These are phyloP conservation scores for Centrocercus urophasianus DNA, from an alignment of 2,113 vertebrate genomes.

Conservation along the genomic window DNA sequence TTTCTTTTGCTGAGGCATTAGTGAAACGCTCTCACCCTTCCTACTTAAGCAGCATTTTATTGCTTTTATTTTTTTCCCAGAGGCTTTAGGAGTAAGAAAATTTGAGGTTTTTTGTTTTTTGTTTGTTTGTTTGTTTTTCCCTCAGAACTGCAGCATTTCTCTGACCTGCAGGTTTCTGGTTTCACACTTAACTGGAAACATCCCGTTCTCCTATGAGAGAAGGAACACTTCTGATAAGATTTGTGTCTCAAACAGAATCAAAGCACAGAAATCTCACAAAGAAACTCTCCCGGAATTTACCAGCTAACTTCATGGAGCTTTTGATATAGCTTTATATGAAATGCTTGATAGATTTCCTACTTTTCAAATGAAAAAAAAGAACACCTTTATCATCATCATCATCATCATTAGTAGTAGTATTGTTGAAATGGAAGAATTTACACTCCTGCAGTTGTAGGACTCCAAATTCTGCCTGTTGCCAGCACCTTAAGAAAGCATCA, in stretches of 20 bases:
- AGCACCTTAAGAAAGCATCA: neutral
- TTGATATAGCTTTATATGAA: neutral
- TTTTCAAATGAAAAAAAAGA: neutral
- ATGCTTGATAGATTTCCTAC: neutral
- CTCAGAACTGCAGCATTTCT: constrained; percentile 6
- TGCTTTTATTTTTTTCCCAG: neutral
- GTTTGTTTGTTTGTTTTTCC: neutral
- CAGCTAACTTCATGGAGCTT: neutral
- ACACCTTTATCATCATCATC: neutral
- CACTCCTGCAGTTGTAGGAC: neutral
- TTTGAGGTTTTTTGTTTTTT: neutral
- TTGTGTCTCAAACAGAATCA: neutral
- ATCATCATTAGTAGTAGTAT: neutral
- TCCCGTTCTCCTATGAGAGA: neutral
- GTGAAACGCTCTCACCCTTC: neutral
- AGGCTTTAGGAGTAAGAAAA: neutral
- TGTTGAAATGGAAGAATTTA: neutral
- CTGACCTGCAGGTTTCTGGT: neutral
- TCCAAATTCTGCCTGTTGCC: neutral
- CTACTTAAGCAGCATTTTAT: neutral
- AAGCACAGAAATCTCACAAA: neutral
- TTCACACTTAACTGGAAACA: neutral
- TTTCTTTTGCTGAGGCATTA: neutral
- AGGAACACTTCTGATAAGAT: neutral
- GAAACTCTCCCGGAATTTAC: neutral